Evolutionary conservation across 2,113 vertebrate genomes (phyloP), one percentile per base, ranked within the genome.

Genomic region (Orthonyx spaldingii): DNA sequence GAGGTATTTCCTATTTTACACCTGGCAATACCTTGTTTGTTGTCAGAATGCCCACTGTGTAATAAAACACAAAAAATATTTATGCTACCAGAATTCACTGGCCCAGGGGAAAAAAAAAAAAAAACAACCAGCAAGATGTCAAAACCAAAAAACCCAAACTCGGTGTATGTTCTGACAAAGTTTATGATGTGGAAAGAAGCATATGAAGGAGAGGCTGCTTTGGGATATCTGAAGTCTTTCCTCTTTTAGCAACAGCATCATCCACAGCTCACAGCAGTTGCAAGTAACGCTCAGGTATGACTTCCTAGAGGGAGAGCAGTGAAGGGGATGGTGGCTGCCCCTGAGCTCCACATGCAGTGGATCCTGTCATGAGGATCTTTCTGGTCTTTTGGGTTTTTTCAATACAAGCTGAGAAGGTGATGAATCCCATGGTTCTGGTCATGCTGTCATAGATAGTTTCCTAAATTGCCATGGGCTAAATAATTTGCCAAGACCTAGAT

Each of bases 111-210:
- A 11, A 11, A 72, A 10, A 35, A 12, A 6, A 22, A 19, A 47
- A 53, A 70, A 16, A 8, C 7, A 14, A 8, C 7, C 23, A 66
- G 23, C n/a, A n/a, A 66, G 5, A 33, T 4, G 19, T 19, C 28
- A 56, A 81, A 86, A 55, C 22, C 5, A 26, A 61, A 86, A 53
- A 61, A 30, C 2, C 9, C 42, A 52, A 91, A 49, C 3, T 87
- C n/a, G 32, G 0, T 20, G 7, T 39, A 59, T 86, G 68, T 96
- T 49, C 56, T 86, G 33, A 84, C 33, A 33, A 52, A 70, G 59
- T 53, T 50, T 50, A 33, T 5, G 4, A 27, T 50, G 30, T 0
- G 0, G 37, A 52, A 83, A 71, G 35, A 13, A 69, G 39, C 0
- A 0, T 19, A 22, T 32, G 24, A 77, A 92, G 56, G 32, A 60